Evolutionary conservation across 2,888 invertebrate species (phyloP), one percentile per base, ranked within the genome.

Genomic region (Conops quadrifasciatus): DNA sequence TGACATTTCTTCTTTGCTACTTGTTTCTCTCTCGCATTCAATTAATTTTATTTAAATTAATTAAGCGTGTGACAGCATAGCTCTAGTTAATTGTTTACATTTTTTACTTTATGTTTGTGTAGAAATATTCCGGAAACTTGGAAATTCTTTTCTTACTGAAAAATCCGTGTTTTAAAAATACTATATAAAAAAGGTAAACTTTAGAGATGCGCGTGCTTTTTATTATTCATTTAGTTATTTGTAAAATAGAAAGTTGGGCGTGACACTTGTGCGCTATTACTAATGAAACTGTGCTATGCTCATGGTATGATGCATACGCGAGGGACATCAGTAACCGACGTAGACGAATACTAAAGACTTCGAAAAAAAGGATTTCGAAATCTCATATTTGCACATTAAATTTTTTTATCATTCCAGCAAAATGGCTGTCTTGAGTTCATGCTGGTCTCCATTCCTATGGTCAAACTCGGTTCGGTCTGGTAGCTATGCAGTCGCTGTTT

Each of bases 381-480:
- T 36, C 36, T 36, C n/a, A 36, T 36, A 36, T 36, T 36, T 36
- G 5, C 36, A 36, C 9, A 7, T 7, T 36, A 36, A 36, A 36
- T 36, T 36, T 51, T 56, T 21, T 28, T 30, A 13, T 59, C 24
- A 24, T 69, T 73, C 19, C 62, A 75, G 75, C 43, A 89, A 84
- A 81, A 94, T 94, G 93, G 90, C 90, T 24, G 83, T 92, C 16
- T 80, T 95, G 69, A 88, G 91, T 78, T 92, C 94, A 0, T 95
- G 94, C 83, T 95, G 95, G 95, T 93, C 94, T 7, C 95, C 95
- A 72, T 93, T 92, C 80, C 92, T 95, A 80, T 95, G 94, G 93
- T 91, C 93, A 56, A 91, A 93, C 72, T 90, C 90, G 79, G 89
- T 94, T 4, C 92, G 91, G 83, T 88, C 89, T 43, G 95, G 94